Evolutionary conservation across 2,797 vertebrate genomes (phyloP), one percentile per base, ranked within the genome.

Genomic region (Sebastes melanostomus): DNA sequence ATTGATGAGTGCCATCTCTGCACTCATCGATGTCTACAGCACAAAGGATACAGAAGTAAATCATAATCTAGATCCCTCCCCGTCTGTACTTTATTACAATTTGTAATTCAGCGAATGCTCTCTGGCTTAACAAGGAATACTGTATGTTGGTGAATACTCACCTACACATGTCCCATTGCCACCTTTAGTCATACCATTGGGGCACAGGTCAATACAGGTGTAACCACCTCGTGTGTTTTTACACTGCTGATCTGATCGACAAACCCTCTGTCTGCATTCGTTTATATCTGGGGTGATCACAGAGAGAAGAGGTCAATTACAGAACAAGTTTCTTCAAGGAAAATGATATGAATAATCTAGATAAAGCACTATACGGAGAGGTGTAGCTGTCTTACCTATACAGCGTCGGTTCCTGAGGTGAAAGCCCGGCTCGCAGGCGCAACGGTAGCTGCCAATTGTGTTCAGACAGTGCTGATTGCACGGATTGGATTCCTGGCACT

Each of bases 171-270:
- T 98, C 69, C 96, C 97, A 1, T 99, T 99, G 67, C 92, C 96
- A 50, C 94, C 95, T 94, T 97, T 98, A 81, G 96, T 97, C 97
- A 98, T 98, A 38, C 98, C 98, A 8, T 36, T 95, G 8, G 97
- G 97, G 89, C 98, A 99, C 73, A 99, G 95, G 88, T 99, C 98
- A 24, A 98, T 97, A 88, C 98, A 99, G 77, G 96, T 97, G 87
- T 98, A 99, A 81, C 98, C 96, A 4, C 98, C 98, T 0, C 97
- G 97, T 0, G 96, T 98, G 90, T 99, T 99, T 92, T 96, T 98
- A 86, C 98, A 99, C 82, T 97, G 97, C 83, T 99, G 98, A 80
- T 99, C 97, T 5, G 94, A 95, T 66, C 97, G 96, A 92, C 98
- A 99, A 7, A 98, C 97, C 0, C 95, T 96, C 93, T 99, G 98